These are phyloP conservation scores for Bergia puertoricense DNA, from an alignment of 92 coral and sea anemone species.

Conservation along the genomic window DNA sequence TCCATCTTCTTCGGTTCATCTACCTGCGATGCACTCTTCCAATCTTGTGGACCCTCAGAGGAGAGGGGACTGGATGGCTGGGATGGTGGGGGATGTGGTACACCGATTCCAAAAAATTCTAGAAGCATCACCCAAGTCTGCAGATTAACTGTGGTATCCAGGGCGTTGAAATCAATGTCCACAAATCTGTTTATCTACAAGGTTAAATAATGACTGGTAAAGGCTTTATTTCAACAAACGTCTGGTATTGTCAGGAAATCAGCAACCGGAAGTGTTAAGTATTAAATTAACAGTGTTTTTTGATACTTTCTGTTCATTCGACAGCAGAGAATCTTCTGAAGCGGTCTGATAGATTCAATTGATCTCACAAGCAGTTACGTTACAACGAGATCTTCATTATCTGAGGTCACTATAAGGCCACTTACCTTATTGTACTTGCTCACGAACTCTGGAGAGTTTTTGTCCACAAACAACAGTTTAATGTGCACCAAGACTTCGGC, in stretches of 20 bases:
- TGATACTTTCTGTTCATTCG: too few relatives aligned
- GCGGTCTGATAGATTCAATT: too few relatives aligned
- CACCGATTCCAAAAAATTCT: slow-evolving; percentile 98
- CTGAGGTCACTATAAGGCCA: background rate
- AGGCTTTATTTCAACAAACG: background rate
- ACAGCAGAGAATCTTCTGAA: too few relatives aligned
- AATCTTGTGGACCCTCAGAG: slow-evolving; percentile 46
- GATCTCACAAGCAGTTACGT: background rate
- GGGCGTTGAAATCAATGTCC: slow-evolving; percentile 90
- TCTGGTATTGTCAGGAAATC: background rate
- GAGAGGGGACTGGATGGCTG: slow-evolving; percentile 59
- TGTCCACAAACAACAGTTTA: slow-evolving; percentile 69
- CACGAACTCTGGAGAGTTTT: slow-evolving; percentile 73
- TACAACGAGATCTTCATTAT: background rate
- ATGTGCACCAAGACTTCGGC: slow-evolving; percentile 73
- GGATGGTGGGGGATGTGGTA: slow-evolving; percentile 66
- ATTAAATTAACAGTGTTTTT: too few relatives aligned
- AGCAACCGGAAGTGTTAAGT: too few relatives aligned
- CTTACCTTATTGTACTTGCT: slow-evolving; percentile 80
- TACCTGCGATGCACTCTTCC: background rate
- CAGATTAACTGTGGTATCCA: slow-evolving; percentile 89
- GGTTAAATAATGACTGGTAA: background rate
- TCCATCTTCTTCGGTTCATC: background rate
- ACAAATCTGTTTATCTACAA: slow-evolving; percentile 76
- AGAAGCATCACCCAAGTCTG: slow-evolving; percentile 98